Evolutionary conservation across 2,113 vertebrate genomes (phyloP), one percentile per base, ranked within the genome.

Genomic region (Nothobranchius kuhntae): DNA sequence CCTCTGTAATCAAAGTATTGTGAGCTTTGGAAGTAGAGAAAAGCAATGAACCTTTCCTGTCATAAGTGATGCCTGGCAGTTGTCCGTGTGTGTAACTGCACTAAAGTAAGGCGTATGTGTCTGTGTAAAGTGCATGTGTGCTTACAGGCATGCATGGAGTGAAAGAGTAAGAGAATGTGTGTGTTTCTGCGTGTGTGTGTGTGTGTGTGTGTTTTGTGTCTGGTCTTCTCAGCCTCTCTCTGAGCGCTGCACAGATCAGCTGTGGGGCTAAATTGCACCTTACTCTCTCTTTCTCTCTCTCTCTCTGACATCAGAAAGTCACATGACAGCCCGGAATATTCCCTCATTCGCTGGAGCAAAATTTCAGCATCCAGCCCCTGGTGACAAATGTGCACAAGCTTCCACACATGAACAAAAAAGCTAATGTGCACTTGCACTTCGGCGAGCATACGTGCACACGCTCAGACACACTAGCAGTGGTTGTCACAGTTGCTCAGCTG

Each of bases 251-350:
- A 89, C 88, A 73, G 90, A 92, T 75, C 76, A 90, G 88, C 85
- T 91, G 81, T 87, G 87, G 68, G 85, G 90, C 89, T 72, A 88
- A 91, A 93, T 93, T 93, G 77, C 89, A 93, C 90, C 87, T 87
- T 82, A 69, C 80, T 84, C 84, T 64, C 44, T 57, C 68, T 73
- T 80, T 78, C 66, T 68, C 64, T 83, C 64, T 21, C 21, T 76
- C 65, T 73, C 69, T 82, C 69, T 91, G 88, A 92, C 92, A 86
- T 91, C 90, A 92, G 83, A 83, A 53, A 77, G 13, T 90, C 80
- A 75, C 89, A 15, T 91, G 90, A 90, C 72, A 61, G 68, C 67
- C 62, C 54, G 15, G 67, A 81, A 85, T 79, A 84, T 81, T 83
- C 84, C 77, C 87, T 85, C 75, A 92, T 92, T 92, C 61, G 90